Percentiles rank a stretch among this genome's conserved stretches.
Evolutionary conservation across 2,113 vertebrate genomes (phyloP).

Genomic region (Pangasianodon gigas): DNA sequence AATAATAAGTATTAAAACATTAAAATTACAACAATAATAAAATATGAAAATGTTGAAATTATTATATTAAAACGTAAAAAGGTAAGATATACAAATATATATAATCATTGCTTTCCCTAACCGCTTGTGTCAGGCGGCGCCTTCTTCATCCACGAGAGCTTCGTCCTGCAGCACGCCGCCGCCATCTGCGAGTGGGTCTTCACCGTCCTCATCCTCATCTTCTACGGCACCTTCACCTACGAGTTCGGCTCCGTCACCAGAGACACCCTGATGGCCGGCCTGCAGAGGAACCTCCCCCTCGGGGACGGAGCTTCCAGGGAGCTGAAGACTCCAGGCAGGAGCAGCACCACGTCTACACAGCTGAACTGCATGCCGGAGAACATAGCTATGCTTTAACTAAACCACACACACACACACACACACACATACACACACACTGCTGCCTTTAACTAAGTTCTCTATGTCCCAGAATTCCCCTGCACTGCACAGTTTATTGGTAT

Average conservation of each 20-base stretch:
- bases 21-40: background rate
- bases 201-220: slow-evolving; percentile 87
- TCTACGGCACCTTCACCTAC: slow-evolving; percentile 90
- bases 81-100: too few relatives aligned
- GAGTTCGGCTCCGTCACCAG: slow-evolving; percentile 86
- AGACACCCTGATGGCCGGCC: slow-evolving; percentile 82
- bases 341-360: slow-evolving; percentile 84
- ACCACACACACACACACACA: slow-evolving; percentile 4
- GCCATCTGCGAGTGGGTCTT: slow-evolving; percentile 92
- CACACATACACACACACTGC: slow-evolving; percentile 21
- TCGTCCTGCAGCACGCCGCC: slow-evolving; percentile 84
- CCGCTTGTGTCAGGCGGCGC: slow-evolving; percentile 70
- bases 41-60: too few relatives aligned
- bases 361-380: slow-evolving; percentile 88
- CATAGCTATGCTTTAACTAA: slow-evolving; percentile 84
- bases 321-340: slow-evolving; percentile 84
- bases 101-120: slow-evolving; percentile 69
- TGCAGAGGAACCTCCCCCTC: slow-evolving; percentile 73
- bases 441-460: slow-evolving; percentile 23
- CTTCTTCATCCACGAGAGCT: slow-evolving; percentile 88
- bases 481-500: background rate
- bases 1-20: background rate
- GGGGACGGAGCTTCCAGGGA: slow-evolving; percentile 70
- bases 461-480: slow-evolving; percentile 6
- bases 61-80: too few relatives aligned